phyloP scores from a whole-genome alignment of 2,113 vertebrate genomes.

The Channa maculata region DNA sequence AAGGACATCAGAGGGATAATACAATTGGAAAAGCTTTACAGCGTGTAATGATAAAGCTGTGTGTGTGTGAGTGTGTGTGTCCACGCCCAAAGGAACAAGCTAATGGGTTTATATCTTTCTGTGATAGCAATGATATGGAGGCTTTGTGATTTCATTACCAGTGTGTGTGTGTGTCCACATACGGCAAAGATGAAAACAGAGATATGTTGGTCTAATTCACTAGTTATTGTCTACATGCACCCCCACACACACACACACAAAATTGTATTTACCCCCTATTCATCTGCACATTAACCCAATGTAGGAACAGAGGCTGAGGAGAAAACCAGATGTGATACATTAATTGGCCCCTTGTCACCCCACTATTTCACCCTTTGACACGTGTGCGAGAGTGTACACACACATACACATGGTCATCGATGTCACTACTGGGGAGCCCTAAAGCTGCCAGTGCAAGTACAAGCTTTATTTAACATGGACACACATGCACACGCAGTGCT shows the following conservation, averaged over 20 bases:
- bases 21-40: slow-evolving; percentile 86
- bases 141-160: slow-evolving; percentile 95
- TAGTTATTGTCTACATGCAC: slow-evolving; percentile 55
- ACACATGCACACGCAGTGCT: slow-evolving; percentile 21
- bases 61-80: slow-evolving; percentile 59
- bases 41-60: slow-evolving; percentile 86
- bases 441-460: slow-evolving; percentile 66
- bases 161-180: slow-evolving; percentile 64
- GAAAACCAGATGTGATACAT: slow-evolving; percentile 66
- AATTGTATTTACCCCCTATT: slow-evolving; percentile 89
- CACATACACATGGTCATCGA: not conserved
- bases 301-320: slow-evolving; percentile 38
- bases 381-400: not conserved
- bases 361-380: slow-evolving; percentile 57
- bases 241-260: slow-evolving; percentile 35
- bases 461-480: slow-evolving; percentile 66
- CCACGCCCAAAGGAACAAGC: slow-evolving; percentile 88
- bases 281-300: slow-evolving; percentile 92
- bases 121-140: slow-evolving; percentile 94
- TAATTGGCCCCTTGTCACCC: slow-evolving; percentile 69
- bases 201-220: slow-evolving; percentile 79
- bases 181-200: slow-evolving; percentile 83
- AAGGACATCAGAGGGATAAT: slow-evolving; percentile 86
- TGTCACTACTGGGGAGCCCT: slow-evolving; percentile 59
- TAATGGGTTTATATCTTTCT: slow-evolving; percentile 95